Base-by-base conservation (phyloP, 1,140 invertebrate genomes). In the Gonioctena quinquepunctata region DNA sequence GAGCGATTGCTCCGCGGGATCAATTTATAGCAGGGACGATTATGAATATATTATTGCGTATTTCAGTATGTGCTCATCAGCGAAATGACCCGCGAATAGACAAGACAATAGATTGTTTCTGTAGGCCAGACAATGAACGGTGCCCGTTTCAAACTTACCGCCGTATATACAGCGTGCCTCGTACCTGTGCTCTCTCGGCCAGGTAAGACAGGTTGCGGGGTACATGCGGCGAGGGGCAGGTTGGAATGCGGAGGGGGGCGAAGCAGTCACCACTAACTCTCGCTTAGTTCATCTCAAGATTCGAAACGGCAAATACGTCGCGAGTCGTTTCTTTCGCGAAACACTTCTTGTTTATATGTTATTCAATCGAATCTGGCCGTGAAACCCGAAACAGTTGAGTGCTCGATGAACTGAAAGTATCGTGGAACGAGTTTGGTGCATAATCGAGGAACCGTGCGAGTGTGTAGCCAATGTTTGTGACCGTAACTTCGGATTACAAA, bases 201-300 rank as follows among this genome's bases (percentile, higher is more conserved):
- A 57, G 68, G 49, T 70, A 73, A 66, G 74, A 74, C 74, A 77
- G 74, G 74, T 74, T 74, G 65, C 68, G 54, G 66, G 57, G 33
- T 25, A n/a, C n/a, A n/a, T n/a, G 50, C 66, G 54, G 21, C 26
- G 70, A 70, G 78, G 74, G 73, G 74, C 76, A 68, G 74, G 68
- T 76, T 76, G 80, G 80, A 80, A 81, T 80, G 80, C 79, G 73
- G 78, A 75, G 78, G 78, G 78, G 80, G 79, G 78, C 76, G 77
- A 70, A 69, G 75, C 75, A 76, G 60, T 70, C 72, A 74, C 76
- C 73, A 69, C 72, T 74, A 68, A 74, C 75, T 77, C 74, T 74
- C 71, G 69, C 68, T 77, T 69, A 80, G 79, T 80, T 72, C 77
- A 78, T 77, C 76, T 79, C 60, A 78, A 81, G 77, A 78, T 61